Evolutionary conservation across 2,797 vertebrate genomes (phyloP).

Genomic region (Neosilurus mollespiculum): DNA sequence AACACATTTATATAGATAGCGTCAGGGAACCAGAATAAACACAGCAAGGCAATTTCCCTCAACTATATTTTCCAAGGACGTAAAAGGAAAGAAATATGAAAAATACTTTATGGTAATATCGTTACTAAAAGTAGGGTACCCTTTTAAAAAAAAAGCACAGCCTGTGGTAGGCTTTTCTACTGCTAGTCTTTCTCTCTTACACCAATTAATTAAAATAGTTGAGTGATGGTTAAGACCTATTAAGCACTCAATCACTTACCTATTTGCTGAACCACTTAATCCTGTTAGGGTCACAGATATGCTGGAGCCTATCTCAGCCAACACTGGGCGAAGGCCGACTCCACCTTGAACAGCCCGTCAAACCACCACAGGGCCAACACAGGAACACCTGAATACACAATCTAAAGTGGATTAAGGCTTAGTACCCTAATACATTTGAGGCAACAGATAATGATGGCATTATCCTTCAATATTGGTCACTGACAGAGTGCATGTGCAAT

Average conservation of each 20-base stretch:
- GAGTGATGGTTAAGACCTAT: not conserved
- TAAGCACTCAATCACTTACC: too few relatives aligned
- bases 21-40: not conserved
- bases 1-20: constrained; percentile 25
- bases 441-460: not conserved
- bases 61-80: not conserved
- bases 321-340: too few relatives aligned
- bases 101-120: not conserved
- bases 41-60: not conserved
- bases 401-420: not conserved
- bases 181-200: not conserved
- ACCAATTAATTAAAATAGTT: constrained; percentile 3
- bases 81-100: constrained; percentile 1
- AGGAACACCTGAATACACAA: too few relatives aligned
- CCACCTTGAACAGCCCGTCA: too few relatives aligned
- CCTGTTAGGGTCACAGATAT: too few relatives aligned
- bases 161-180: not conserved
- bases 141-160: not conserved
- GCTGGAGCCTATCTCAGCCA: too few relatives aligned
- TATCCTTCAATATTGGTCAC: not conserved
- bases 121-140: not conserved
- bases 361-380: too few relatives aligned
- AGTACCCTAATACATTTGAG: not conserved
- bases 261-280: too few relatives aligned
- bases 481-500: not conserved